These are phyloP conservation scores for Chanos chanos DNA, from an alignment of 2,797 vertebrate species.

Conservation along the genomic window DNA sequence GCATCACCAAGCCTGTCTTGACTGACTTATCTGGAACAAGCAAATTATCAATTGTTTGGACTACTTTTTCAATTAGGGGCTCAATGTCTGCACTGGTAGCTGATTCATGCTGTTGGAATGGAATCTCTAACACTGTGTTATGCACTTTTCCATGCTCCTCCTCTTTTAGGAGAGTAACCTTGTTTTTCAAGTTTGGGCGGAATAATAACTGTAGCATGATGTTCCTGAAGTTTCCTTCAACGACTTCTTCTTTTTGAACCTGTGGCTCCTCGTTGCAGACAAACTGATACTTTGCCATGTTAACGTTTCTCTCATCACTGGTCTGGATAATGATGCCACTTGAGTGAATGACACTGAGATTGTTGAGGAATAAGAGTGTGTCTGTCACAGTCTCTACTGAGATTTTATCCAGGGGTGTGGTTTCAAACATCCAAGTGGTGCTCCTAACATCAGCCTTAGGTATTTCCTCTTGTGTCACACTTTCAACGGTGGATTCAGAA, in stretches of 20 bases:
- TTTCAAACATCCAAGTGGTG: conserved; percentile 91
- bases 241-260: conserved; percentile 82
- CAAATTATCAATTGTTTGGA: conserved; percentile 69
- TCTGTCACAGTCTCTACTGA: conserved; percentile 68
- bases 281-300: conserved; percentile 83
- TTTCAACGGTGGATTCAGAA: conserved; percentile 39
- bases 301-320: conserved; percentile 73
- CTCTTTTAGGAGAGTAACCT: conserved; percentile 79
- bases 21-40: conserved; percentile 65
- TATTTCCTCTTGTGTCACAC: conserved; percentile 57
- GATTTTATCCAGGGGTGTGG: conserved; percentile 78
- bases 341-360: conserved; percentile 75
- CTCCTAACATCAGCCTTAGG: conserved; percentile 79
- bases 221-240: conserved; percentile 81
- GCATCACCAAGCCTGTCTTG: conserved; percentile 88
- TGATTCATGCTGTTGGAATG: conserved; percentile 53
- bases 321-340: conserved; percentile 86
- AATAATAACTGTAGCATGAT: conserved; percentile 83
- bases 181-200: conserved; percentile 75
- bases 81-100: conserved; percentile 54
- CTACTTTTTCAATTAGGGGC: conserved; percentile 68
- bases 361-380: conserved; percentile 70
- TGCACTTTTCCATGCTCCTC: conserved; percentile 68
- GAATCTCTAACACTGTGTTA: conserved; percentile 73
- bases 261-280: conserved; percentile 59